phyloP scores from a whole-genome alignment of 2,797 vertebrate species.

The Sarcophilus harrisii region DNA sequence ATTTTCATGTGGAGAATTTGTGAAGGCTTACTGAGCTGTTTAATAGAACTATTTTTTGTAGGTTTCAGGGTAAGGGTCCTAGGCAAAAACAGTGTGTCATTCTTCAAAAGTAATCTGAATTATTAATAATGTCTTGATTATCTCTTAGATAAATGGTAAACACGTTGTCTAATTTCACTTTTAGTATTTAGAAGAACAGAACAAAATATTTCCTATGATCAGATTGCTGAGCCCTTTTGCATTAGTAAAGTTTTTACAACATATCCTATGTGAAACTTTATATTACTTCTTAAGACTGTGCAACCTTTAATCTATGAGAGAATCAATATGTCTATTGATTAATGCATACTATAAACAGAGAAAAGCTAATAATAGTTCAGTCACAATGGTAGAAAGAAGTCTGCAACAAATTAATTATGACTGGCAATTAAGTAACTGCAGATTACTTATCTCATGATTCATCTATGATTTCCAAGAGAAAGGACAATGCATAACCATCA shows the following conservation, averaged over 20 bases:
- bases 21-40: neutral
- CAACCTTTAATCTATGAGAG: neutral
- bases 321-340: neutral
- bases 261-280: slow-evolving; percentile 17
- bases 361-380: neutral
- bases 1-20: neutral
- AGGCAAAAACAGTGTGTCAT: neutral
- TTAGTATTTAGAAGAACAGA: neutral
- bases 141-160: neutral
- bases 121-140: neutral
- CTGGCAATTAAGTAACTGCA: neutral
- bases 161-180: neutral
- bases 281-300: neutral
- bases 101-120: neutral
- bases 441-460: neutral
- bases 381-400: neutral
- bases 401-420: neutral
- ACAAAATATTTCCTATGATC: neutral
- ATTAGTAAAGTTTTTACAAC: neutral
- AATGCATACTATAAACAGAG: neutral
- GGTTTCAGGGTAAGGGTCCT: neutral
- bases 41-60: neutral
- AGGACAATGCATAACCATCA: neutral
- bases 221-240: neutral
- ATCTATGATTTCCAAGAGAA: neutral